Evolutionary conservation across 1,140 invertebrate species (phyloP), one percentile per base, ranked within the genome.

Genomic region (Charaxes varanes): DNA sequence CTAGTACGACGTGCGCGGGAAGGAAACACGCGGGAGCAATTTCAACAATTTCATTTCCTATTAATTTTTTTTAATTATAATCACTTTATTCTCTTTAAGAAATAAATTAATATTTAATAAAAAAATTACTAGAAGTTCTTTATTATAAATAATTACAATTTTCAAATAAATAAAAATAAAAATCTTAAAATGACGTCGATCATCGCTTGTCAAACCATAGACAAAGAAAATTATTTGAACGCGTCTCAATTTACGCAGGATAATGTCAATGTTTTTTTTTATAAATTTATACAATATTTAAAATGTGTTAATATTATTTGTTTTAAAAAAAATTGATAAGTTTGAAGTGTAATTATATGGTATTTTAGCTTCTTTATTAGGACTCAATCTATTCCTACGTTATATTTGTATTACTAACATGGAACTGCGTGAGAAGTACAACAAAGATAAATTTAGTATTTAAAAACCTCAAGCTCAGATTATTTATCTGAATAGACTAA

Each of bases 1-100:
- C 83, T 84, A 84, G 82, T 80, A 80, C 86, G 87, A 87, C 85
- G 84, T 87, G 84, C 87, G 87, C 87, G 86, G 86, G 85, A 87
- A 86, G 77, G 81, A 74, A 84, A 81, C 85, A 85, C 85, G 86
- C 85, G 76, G 77, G 63, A 63, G 54, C 65, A 48, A 61, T 45
- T 67, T 30, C 33, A 23, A 36, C 37, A 56, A 41, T 60, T 62
- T 62, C 28, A 28, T 14, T 38, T 51, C 54, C 59, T 35, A 52
- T 63, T 60, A 28, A 26, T 51, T 46, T 32, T 36, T 41, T 38
- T n/a, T 16, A 2, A 8, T 15, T 31, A 34, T 10, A 34, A 33
- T 5, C 6, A 10, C 11, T 22, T 3, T 4, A 36, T 31, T 43
- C 23, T 38, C 12, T 17, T 35, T 28, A 36, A 40, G n/a, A n/a